Percentiles rank a stretch among this genome's conserved stretches.
phyloP scores from a whole-genome alignment of 1,140 invertebrate species.

The Aphelenchoides fujianensis region DNA sequence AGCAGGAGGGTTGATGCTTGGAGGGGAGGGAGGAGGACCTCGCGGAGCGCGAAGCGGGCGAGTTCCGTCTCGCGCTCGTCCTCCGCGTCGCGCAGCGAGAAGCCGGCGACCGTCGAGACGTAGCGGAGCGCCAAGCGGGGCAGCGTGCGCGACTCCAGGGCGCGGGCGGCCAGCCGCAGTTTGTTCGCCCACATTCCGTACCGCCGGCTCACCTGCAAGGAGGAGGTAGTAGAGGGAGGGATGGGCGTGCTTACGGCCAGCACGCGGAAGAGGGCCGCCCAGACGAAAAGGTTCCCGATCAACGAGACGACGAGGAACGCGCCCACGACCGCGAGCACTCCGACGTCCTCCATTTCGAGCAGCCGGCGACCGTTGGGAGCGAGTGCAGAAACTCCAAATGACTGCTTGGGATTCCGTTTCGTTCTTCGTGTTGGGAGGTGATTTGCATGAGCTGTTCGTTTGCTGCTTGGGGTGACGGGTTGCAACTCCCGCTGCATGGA shows the following conservation, averaged over 20 bases:
- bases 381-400: no score
- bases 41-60: slow-evolving; percentile 6
- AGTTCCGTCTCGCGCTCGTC: slow-evolving; percentile 18
- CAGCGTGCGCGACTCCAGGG: background rate
- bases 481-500: no score
- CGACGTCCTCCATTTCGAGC: background rate
- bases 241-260: slow-evolving; percentile 5
- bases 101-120: slow-evolving; percentile 1
- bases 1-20: background rate
- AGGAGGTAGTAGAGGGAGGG: background rate
- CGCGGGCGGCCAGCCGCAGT: background rate
- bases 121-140: slow-evolving; percentile 15
- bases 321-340: background rate
- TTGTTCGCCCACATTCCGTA: slow-evolving; percentile 12
- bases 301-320: background rate
- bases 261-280: background rate
- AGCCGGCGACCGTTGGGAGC: no score
- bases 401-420: no score
- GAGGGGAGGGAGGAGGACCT: background rate
- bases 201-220: background rate
- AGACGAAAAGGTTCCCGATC: background rate
- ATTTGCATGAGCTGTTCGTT: no score
- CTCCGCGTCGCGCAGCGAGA: slow-evolving; percentile 17
- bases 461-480: no score
- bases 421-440: no score